A percentile compares a stretch with the other conserved stretches of the same genome.
Conservation (phyloP, 1,140 invertebrate genomes). For the Drosophila pseudoananassae region DNA sequence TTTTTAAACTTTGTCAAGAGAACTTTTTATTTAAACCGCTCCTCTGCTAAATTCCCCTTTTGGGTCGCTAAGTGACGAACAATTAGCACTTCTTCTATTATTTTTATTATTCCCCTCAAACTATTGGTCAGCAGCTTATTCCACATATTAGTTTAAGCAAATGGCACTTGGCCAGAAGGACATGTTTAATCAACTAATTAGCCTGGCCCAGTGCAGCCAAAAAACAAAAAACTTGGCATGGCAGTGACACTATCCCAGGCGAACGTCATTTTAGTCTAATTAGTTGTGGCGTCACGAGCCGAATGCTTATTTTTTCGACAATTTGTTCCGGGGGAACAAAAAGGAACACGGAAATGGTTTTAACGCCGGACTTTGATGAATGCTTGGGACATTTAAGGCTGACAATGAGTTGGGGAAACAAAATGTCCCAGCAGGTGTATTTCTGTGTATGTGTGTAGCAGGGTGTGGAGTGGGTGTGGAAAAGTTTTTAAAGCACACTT, state of each 20-base stretch:
- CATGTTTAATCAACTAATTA: conserved; percentile 43
- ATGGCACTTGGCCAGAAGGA: conserved; percentile 4
- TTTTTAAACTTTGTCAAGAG: too few species aligned
- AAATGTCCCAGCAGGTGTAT: conserved; percentile 4
- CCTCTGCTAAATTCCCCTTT: too few species aligned
- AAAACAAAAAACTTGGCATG: conserved; percentile 18
- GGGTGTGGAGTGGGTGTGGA: background rate
- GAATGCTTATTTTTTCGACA: conserved; percentile 22
- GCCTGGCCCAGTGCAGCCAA: conserved; percentile 30
- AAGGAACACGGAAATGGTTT: conserved; percentile 50
- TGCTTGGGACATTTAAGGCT: conserved; percentile 26
- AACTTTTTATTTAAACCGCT: too few species aligned
- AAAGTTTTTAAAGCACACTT: conserved; percentile 36
- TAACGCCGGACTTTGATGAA: conserved; percentile 53
- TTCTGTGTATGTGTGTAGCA: background rate
- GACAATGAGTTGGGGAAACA: conserved; percentile 6
- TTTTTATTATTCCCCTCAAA: background rate
- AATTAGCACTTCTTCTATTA: too few species aligned
- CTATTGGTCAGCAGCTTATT: background rate
- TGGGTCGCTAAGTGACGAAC: background rate
- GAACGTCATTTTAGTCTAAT: conserved; percentile 38
- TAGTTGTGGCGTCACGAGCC: conserved; percentile 44
- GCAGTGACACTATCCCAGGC: conserved; percentile 3
- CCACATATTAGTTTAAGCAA: conserved; percentile 7
- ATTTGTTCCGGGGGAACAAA: conserved; percentile 11